Conservation (phyloP, 2,113 vertebrate species). For the Microtus ochrogaster region DNA sequence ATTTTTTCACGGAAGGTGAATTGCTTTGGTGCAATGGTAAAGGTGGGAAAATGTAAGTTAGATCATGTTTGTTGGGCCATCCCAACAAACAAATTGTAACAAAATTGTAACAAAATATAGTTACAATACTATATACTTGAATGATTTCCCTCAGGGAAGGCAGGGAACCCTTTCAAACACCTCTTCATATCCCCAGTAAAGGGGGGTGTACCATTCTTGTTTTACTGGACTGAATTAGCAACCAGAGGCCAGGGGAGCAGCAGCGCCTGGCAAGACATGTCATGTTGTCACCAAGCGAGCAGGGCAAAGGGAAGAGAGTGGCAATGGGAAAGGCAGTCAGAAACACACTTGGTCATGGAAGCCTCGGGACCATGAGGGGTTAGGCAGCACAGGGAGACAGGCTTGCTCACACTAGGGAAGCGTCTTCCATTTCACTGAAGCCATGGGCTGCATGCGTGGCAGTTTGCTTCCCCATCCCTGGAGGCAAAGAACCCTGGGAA, state of each 20-base stretch:
- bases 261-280: background rate
- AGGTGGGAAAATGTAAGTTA: background rate
- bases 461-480: background rate
- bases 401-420: background rate
- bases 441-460: accelerated
- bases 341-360: background rate
- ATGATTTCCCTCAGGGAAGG: background rate
- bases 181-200: background rate
- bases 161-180: background rate
- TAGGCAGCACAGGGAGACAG: background rate
- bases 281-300: background rate
- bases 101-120: no score
- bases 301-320: background rate
- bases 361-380: background rate
- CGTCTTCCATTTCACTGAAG: background rate
- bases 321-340: background rate
- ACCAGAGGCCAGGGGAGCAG: background rate
- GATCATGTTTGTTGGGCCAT: background rate
- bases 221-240: background rate
- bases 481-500: background rate
- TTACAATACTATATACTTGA: background rate
- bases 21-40: background rate
- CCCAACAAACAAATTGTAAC: no score
- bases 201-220: background rate
- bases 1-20: background rate